Percentiles rank a stretch among this genome's conserved stretches.
Evolutionary conservation across 2,888 invertebrate species (phyloP).

Genomic region (Cheilosia impressa): DNA sequence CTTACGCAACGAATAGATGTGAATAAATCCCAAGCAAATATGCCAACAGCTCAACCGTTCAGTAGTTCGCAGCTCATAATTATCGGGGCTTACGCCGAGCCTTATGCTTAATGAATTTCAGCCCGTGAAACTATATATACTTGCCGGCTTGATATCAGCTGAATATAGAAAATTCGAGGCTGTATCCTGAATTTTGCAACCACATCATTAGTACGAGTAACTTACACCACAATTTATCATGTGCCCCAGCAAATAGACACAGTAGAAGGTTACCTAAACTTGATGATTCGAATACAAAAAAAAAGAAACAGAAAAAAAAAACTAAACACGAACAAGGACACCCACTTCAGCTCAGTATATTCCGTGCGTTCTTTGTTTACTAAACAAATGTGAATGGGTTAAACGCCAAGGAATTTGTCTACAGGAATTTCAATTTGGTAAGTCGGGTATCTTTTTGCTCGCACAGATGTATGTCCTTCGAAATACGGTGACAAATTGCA

Average conservation of each 20-base stretch:
- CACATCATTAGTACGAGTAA: constrained; percentile 41
- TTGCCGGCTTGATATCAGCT: background rate
- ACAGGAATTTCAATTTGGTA: constrained; percentile 62
- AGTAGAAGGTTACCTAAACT: constrained; percentile 12
- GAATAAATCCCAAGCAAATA: constrained; percentile 15
- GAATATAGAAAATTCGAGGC: background rate
- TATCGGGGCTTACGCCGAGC: constrained; percentile 21
- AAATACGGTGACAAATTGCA: constrained; percentile 58
- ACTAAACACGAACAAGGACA: background rate
- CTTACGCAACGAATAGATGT: background rate
- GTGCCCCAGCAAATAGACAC: background rate
- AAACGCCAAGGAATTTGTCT: constrained; percentile 55
- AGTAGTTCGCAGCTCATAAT: constrained; percentile 2
- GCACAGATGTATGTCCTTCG: constrained; percentile 36
- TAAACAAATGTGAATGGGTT: constrained; percentile 31
- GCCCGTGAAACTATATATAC: background rate
- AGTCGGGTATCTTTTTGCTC: constrained; percentile 27
- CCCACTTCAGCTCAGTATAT: no score
- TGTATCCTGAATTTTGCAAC: constrained; percentile 13
- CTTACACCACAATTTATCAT: constrained; percentile 17
- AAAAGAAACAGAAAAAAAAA: background rate
- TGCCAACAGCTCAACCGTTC: background rate
- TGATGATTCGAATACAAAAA: background rate
- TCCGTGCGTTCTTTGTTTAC: constrained; percentile 16
- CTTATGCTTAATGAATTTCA: background rate